These are phyloP conservation scores for Furnarius figulus DNA, from an alignment of 2,113 vertebrate species.

Conservation along the genomic window DNA sequence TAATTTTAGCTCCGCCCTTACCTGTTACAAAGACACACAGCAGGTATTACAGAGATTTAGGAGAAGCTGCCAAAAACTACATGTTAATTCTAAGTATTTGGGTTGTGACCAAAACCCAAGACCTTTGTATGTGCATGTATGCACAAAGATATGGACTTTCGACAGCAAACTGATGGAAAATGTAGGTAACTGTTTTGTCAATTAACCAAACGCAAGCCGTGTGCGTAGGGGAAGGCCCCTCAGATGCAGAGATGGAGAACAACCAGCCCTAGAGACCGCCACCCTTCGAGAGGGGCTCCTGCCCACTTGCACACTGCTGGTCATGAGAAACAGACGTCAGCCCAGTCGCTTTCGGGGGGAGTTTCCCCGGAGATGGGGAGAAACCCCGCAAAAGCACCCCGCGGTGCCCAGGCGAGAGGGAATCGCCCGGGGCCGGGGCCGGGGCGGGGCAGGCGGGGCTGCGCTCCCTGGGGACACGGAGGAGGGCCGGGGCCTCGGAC, in stretches of 20 bases:
- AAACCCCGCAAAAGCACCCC: neutral
- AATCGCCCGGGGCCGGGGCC: fast-evolving
- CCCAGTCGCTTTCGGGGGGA: fast-evolving
- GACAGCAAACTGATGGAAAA: neutral
- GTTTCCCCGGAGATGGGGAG: fast-evolving
- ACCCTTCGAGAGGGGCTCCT: neutral
- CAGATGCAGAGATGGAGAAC: neutral
- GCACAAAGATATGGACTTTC: neutral
- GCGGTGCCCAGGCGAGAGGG: fast-evolving
- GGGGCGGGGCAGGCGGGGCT: fast-evolving
- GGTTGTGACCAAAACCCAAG: neutral
- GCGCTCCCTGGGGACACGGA: too few relatives aligned
- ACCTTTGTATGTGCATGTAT: fast-evolving
- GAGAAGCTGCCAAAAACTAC: neutral
- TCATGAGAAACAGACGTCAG: neutral
- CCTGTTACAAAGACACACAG: constrained; percentile 72
- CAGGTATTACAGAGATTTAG: neutral
- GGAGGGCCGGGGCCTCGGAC: fast-evolving
- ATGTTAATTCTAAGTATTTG: neutral
- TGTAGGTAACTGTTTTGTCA: neutral
- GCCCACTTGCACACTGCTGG: neutral
- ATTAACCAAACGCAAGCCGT: fast-evolving
- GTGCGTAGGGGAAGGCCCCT: neutral
- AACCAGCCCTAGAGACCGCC: neutral
- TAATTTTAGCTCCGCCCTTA: constrained; percentile 87